Evolutionary conservation across 2,888 invertebrate genomes (phyloP).

Genomic region (Rhagonycha fulva): DNA sequence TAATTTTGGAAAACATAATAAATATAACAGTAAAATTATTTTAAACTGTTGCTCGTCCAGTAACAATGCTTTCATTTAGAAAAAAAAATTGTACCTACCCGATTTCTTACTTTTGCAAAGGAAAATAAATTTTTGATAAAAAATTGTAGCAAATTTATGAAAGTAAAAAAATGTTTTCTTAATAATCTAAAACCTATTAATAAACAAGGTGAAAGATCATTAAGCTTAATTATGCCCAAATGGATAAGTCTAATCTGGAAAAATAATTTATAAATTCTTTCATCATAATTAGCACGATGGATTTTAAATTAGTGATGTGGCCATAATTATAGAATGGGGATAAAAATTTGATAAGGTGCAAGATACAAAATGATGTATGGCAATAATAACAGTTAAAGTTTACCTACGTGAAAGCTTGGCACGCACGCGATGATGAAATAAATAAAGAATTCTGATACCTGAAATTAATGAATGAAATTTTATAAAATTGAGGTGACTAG

Average conservation of each 20-base stretch:
- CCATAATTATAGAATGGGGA: neutral
- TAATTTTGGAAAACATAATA: neutral
- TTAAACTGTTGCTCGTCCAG: neutral
- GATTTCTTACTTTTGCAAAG: neutral
- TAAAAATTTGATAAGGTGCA: neutral
- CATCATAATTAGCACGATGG: neutral
- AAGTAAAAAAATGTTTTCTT: neutral
- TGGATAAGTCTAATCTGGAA: neutral
- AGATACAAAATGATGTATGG: neutral
- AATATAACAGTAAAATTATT: neutral
- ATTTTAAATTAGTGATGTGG: neutral
- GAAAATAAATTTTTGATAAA: neutral
- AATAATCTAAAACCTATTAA: neutral
- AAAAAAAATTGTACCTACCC: neutral
- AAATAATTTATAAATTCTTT: neutral
- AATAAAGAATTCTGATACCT: neutral
- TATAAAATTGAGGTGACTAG: neutral
- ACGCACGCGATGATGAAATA: neutral
- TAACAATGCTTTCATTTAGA: neutral
- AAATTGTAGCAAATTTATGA: neutral
- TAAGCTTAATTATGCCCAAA: constrained; percentile 11
- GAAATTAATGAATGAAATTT: neutral
- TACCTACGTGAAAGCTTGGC: neutral
- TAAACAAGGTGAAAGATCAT: constrained; percentile 6
- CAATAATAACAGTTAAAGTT: neutral